These are phyloP conservation scores for Carapus acus DNA, from an alignment of 2,797 vertebrate species.

Conservation along the genomic window DNA sequence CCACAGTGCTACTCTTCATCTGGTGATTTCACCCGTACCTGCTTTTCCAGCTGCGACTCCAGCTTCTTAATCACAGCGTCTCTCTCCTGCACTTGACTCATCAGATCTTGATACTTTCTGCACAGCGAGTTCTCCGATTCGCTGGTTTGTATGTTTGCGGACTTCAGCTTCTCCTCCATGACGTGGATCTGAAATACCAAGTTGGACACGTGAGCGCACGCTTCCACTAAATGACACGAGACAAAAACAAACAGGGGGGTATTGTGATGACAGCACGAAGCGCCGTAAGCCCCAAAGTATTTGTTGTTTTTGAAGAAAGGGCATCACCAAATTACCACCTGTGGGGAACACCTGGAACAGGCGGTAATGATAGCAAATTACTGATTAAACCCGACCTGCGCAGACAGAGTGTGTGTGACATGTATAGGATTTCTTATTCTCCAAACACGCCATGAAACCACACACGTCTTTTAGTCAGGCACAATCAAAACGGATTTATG, in stretches of 20 bases:
- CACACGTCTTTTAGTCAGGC: constrained; percentile 19
- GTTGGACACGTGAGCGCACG: constrained; percentile 24
- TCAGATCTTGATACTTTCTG: constrained; percentile 81
- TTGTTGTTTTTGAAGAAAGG: constrained; percentile 37
- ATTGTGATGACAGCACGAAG: constrained; percentile 11
- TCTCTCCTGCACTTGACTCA: constrained; percentile 75
- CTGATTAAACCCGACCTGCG: constrained; percentile 34
- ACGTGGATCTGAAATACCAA: constrained; percentile 77
- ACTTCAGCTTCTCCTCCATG: constrained; percentile 90
- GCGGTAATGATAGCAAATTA: constrained; percentile 45
- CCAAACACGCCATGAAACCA: constrained; percentile 8
- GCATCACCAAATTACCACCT: constrained; percentile 47
- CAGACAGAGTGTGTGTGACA: constrained; percentile 13
- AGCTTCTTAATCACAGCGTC: constrained; percentile 79
- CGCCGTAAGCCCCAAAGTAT: constrained; percentile 33
- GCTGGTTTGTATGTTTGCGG: constrained; percentile 74
- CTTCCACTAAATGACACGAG: constrained; percentile 18
- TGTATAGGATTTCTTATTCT: constrained; percentile 19
- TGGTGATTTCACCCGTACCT: constrained; percentile 70
- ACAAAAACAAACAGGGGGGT: constrained; percentile 19
- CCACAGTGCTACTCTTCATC: constrained; percentile 40
- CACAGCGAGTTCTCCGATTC: constrained; percentile 77
- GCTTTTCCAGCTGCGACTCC: constrained; percentile 83
- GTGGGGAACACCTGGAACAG: constrained; percentile 53
- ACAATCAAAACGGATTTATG: constrained; percentile 19